These are phyloP conservation scores for Lasioglossum vierecki DNA, from an alignment of 2,888 invertebrate species.

Conservation along the genomic window DNA sequence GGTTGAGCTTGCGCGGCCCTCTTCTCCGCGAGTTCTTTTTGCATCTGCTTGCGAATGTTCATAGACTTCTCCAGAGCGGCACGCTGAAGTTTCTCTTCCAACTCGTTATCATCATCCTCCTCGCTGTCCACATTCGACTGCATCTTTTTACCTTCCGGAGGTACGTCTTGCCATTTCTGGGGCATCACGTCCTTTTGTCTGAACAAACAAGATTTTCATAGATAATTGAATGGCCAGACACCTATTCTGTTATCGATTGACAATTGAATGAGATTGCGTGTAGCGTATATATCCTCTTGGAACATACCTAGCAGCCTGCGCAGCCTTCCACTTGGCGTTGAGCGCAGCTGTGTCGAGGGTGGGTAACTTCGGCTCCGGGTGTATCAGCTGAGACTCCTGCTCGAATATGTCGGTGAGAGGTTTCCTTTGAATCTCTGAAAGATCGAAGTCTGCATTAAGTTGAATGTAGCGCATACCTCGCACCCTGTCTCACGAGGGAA, in stretches of 20 bases:
- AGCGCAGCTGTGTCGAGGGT: constrained; percentile 79
- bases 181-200: constrained; percentile 85
- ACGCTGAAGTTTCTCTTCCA: constrained; percentile 83
- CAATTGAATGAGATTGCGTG: no score
- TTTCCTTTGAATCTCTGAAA: constrained; percentile 80
- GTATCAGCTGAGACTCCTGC: constrained; percentile 80
- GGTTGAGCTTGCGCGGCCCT: constrained; percentile 73
- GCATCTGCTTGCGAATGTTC: constrained; percentile 82
- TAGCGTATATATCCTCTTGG: not conserved
- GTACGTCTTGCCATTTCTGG: constrained; percentile 85
- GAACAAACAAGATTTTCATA: constrained; percentile 45
- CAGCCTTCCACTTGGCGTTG: constrained; percentile 82
- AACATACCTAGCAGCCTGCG: constrained; percentile 78
- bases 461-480: not conserved
- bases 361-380: constrained; percentile 81
- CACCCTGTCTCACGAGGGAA: not conserved
- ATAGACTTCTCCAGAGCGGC: constrained; percentile 80
- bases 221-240: no score
- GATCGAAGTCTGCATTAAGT: not conserved
- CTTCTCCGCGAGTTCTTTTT: constrained; percentile 80
- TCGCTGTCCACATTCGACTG: constrained; percentile 74
- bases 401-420: constrained; percentile 81
- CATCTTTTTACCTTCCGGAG: constrained; percentile 83
- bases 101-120: constrained; percentile 79
- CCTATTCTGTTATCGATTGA: no score